phyloP scores from a whole-genome alignment of 2,113 vertebrate species.

The Nycticebus coucang region DNA sequence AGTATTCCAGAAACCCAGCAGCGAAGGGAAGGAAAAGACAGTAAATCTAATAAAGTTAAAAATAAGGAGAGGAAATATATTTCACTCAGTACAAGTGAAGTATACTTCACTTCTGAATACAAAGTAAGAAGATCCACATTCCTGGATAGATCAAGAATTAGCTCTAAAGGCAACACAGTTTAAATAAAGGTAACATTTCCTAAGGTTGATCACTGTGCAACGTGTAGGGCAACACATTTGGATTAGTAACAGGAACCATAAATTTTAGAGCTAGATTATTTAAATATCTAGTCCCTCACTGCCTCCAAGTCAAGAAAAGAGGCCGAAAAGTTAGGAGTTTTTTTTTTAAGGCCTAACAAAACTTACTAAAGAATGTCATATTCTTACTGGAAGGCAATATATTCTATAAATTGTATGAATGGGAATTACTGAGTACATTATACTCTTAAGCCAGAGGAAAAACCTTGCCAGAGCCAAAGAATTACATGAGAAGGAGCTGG shows the following conservation, averaged over 20 bases:
- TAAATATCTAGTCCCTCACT: neutral
- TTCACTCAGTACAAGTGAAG: neutral
- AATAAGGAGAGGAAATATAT: neutral
- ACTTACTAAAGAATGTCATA: neutral
- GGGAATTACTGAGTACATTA: neutral
- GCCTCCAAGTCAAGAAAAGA: neutral
- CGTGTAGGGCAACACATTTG: neutral
- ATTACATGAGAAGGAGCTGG: neutral
- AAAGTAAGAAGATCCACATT: neutral
- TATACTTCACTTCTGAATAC: neutral
- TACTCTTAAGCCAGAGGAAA: neutral
- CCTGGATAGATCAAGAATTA: neutral
- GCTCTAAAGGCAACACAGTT: neutral
- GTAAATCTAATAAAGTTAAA: neutral
- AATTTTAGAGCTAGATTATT: neutral
- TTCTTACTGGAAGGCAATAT: neutral
- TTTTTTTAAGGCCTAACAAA: slow-evolving; percentile 3
- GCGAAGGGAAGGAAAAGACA: neutral
- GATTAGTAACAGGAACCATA: neutral
- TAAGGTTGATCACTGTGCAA: neutral
- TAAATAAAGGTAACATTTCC: neutral
- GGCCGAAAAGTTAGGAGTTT: neutral
- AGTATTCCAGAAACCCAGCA: neutral
- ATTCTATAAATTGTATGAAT: neutral
- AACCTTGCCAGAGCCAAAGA: neutral